Base-by-base conservation (phyloP, 2,113 vertebrate species). In the Bucco capensis region DNA sequence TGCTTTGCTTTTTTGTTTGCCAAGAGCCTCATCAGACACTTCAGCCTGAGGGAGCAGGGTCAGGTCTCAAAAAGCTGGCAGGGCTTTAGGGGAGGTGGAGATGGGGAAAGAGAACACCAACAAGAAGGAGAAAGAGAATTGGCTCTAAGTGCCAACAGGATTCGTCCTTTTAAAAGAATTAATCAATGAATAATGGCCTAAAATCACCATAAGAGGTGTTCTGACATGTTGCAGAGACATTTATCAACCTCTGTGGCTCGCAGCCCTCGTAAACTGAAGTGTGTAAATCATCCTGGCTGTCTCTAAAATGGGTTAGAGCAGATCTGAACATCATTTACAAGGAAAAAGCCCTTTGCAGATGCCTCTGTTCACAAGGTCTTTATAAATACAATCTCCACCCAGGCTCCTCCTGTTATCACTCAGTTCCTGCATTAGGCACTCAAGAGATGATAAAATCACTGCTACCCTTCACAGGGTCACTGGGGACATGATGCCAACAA, bases 191-290 rank as follows among this genome's bases (percentile, higher is more conserved):
- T 90, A 90, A 95, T 89, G 77, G 87, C 79, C 86, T 42, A 85
- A 95, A 91, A 96, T 96, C 92, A 92, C 51, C 93, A 27, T 60
- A 75, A 80, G 96, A 96, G 80, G 87, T 96, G 95, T 96, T 95
- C 90, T 95, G 97, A 96, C 97, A 96, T 35, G 83, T 88, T 90
- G 91, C 88, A 87, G 94, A 97, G 97, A 94, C 92, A 22, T 96
- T 96, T 95, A 94, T 95, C 90, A 92, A 96, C 7, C 86, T 84
- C 95, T 86, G 9, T 37, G 86, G 94, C 93, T 92, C 81, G 94
- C 93, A 89, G 89, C 89, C 81, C 92, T 96, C 86, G 47, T 92
- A 88, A 96, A 94, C 27, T 69, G 94, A 74, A 83, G 92, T 58
- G 83, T 93, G 93, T 97, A 96, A 97, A 97, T 97, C 96, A 97